These are phyloP conservation scores for Strix aluco DNA, from an alignment of 2,113 vertebrate genomes.

Conservation along the genomic window DNA sequence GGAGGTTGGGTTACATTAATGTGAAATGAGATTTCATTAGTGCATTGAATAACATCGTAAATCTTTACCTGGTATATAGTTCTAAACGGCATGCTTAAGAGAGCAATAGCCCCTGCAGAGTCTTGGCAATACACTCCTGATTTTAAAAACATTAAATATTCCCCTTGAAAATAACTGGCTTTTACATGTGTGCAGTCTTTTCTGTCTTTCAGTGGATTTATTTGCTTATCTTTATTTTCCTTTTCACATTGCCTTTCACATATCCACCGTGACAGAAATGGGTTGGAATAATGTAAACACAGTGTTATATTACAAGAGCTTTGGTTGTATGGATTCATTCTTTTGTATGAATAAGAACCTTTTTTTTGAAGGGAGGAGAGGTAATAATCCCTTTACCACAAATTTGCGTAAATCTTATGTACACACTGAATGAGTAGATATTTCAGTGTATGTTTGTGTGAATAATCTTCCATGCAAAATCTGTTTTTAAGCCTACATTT, in stretches of 20 bases:
- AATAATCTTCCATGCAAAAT: constrained; percentile 49
- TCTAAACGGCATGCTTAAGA: neutral
- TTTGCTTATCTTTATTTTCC: constrained; percentile 53
- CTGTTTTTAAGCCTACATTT: constrained; percentile 49
- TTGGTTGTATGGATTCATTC: constrained; percentile 52
- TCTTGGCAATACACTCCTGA: neutral
- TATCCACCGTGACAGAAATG: constrained; percentile 26
- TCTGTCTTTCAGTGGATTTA: constrained; percentile 1
- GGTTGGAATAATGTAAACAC: constrained; percentile 65
- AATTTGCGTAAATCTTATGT: constrained; percentile 39
- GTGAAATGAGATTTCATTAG: neutral
- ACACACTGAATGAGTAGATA: constrained; percentile 20
- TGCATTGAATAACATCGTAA: neutral
- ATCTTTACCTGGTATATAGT: neutral
- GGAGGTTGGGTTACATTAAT: neutral
- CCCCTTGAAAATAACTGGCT: neutral
- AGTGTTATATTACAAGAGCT: constrained; percentile 59
- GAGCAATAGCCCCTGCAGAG: neutral
- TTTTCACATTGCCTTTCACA: constrained; percentile 40
- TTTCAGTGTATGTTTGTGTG: neutral
- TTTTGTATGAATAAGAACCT: constrained; percentile 49
- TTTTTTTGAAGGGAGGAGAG: neutral
- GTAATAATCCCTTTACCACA: constrained; percentile 40
- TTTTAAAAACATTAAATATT: neutral
- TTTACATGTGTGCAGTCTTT: neutral